Evolutionary conservation across 2,888 invertebrate genomes (phyloP).

Genomic region (Drosophila planitibia): DNA sequence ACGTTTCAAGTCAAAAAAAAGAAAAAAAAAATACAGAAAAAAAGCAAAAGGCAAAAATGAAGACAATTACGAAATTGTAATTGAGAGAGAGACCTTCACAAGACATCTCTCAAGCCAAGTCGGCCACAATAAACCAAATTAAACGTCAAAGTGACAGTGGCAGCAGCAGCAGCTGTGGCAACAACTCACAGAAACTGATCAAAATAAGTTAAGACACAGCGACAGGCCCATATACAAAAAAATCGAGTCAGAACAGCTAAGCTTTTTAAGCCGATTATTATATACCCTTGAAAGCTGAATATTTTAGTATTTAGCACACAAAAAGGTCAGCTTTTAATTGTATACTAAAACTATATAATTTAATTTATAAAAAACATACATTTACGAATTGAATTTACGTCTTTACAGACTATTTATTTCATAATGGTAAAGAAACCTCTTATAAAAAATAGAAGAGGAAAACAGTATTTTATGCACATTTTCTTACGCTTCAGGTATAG

Average conservation of each 20-base stretch:
- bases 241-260: conserved; percentile 8
- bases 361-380: too few species aligned
- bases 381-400: too few species aligned
- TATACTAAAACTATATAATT: neutral
- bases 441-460: too few species aligned
- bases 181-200: conserved; percentile 59
- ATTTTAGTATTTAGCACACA: neutral
- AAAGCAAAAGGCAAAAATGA: conserved; percentile 11
- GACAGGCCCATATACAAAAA: neutral
- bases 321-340: neutral
- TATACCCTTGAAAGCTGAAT: neutral
- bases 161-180: conserved; percentile 38
- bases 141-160: conserved; percentile 67
- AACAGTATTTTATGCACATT: too few species aligned
- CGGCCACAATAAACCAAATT: conserved; percentile 77
- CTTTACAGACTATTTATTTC: too few species aligned
- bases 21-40: neutral
- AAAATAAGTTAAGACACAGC: conserved; percentile 60
- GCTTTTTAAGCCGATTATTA: neutral
- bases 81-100: conserved; percentile 66
- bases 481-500: too few species aligned
- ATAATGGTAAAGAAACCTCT: too few species aligned
- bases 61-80: conserved; percentile 67
- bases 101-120: conserved; percentile 43
- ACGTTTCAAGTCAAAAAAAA: conserved; percentile 11